Evolutionary conservation across 2,797 vertebrate genomes (phyloP).

Genomic region (Enteromius paludinosus): DNA sequence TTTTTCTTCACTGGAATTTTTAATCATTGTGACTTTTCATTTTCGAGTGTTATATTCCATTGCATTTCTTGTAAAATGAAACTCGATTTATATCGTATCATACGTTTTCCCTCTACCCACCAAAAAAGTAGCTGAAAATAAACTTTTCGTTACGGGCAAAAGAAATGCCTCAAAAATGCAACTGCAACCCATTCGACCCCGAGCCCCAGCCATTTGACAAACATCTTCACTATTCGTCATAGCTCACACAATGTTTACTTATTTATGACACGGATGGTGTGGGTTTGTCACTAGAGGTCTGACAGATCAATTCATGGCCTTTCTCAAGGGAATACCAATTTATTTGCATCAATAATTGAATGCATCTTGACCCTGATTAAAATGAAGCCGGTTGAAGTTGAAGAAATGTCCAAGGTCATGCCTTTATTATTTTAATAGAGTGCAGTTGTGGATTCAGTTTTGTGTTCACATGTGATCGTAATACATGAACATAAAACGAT

Average conservation of each 20-base stretch:
- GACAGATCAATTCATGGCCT: constrained; percentile 70
- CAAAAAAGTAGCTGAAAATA: constrained; percentile 68
- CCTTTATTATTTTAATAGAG: neutral
- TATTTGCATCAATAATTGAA: constrained; percentile 47
- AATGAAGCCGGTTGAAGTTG: neutral
- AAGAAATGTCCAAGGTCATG: neutral
- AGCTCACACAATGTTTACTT: constrained; percentile 73
- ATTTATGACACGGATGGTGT: constrained; percentile 68
- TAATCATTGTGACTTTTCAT: neutral
- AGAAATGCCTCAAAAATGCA: constrained; percentile 67
- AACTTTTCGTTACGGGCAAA: constrained; percentile 64
- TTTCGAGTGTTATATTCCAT: neutral
- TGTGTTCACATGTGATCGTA: neutral
- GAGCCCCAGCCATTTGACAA: constrained; percentile 71
- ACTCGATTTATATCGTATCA: neutral
- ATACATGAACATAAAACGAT: neutral
- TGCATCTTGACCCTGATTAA: constrained; percentile 30
- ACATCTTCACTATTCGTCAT: constrained; percentile 69
- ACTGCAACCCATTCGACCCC: constrained; percentile 66
- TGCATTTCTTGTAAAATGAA: neutral
- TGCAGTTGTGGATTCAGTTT: neutral
- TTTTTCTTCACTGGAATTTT: neutral
- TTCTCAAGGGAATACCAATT: constrained; percentile 50
- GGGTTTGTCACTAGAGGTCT: constrained; percentile 70
- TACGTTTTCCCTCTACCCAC: neutral